Evolutionary conservation across 2,888 invertebrate species (phyloP).

Genomic region (Cheilosia grossa): DNA sequence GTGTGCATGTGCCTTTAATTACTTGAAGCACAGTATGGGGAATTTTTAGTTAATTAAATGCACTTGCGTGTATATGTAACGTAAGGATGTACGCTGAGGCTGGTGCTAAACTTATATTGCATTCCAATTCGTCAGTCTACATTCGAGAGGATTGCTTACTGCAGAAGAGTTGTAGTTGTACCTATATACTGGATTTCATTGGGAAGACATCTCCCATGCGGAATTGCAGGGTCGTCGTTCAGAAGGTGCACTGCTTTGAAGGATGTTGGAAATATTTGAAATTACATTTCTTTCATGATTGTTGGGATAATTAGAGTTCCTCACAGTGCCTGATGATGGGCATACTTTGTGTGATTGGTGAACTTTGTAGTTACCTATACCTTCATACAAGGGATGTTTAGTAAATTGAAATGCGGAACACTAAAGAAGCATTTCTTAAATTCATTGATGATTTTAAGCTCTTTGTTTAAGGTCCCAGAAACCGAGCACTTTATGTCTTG

Average conservation of each 20-base stretch:
- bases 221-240: background rate
- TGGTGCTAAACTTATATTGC: constrained; percentile 22
- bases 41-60: constrained; percentile 14
- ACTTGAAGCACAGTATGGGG: background rate
- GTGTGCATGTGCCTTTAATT: background rate
- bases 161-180: background rate
- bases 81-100: background rate
- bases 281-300: constrained; percentile 29
- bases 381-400: background rate
- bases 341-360: background rate
- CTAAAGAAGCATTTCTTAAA: too few species aligned
- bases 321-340: background rate
- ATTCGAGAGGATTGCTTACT: background rate
- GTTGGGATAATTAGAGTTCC: constrained; percentile 25
- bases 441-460: too few species aligned
- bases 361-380: background rate
- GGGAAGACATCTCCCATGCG: constrained; percentile 21
- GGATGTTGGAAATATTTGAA: constrained; percentile 30
- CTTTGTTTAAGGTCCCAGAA: too few species aligned
- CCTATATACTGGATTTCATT: constrained; percentile 22
- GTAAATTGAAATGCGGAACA: too few species aligned
- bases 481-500: too few species aligned
- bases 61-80: background rate
- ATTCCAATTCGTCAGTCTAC: constrained; percentile 9
- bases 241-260: background rate